Base-by-base conservation (phyloP, 2,113 vertebrate species). In the Zeus faber region DNA sequence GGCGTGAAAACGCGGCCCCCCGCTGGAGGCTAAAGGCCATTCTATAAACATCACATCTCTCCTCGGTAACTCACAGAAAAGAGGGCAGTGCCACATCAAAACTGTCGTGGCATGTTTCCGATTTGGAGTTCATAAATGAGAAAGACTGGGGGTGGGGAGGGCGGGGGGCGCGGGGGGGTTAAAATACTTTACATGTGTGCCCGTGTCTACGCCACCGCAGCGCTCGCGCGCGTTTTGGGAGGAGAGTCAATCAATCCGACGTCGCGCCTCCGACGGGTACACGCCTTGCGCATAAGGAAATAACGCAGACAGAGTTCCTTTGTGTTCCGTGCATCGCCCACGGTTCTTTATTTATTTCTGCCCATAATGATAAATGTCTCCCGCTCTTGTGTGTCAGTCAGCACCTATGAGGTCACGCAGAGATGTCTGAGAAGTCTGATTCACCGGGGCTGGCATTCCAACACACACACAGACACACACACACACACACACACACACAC, bases 401-500 rank as follows among this genome's bases (percentile, higher is more conserved):
- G 26, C 47, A 23, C 44, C 3, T 45, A 47, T 65, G 55, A 67
- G 64, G 67, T 62, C 60, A 65, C 2, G 37, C 46, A 49, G 39
- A 18, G 27, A 47, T n/a, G n/a, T n/a, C n/a, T n/a, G n/a, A 71
- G 73, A 23, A 33, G 37, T 70, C 44, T 70, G 47, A 73, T 54
- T 74, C 69, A 69, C 23, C 50, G 52, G 37, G 31, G 44, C 20
- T 53, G 64, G 33, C 58, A 58, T 62, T 48, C 53, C 29, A 26
- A 16, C 55, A 26, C 56, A 37, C 56, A 18, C 44, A 11, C 23
- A 1, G 4, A 6, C 21, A n/a, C 49, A 17, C 54, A 49, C 39
- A 60, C 48, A 43, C 37, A 54, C 41, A 33, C 40, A 17, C 31
- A 20, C 44, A 4, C 7, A 11, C 16, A 26, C 10, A 13, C 35